These are phyloP conservation scores for Tragelaphus scriptus DNA, from an alignment of 2,113 vertebrate genomes.

Conservation along the genomic window DNA sequence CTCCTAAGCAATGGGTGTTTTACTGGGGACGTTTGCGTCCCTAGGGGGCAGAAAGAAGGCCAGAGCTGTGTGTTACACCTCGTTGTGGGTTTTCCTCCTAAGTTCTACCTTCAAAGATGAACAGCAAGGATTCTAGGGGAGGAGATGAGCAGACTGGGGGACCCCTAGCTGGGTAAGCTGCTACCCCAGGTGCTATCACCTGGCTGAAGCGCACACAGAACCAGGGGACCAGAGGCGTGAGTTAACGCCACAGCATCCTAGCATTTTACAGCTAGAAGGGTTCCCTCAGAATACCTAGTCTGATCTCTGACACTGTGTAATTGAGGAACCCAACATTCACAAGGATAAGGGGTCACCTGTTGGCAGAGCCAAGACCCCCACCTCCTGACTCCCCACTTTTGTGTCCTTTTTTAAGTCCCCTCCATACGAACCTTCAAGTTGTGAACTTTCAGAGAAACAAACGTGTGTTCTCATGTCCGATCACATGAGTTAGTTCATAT, in stretches of 20 bases:
- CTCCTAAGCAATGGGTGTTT: slow-evolving; percentile 83
- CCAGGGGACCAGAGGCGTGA: background rate
- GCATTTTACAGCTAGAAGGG: background rate
- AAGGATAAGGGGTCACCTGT: fast-evolving
- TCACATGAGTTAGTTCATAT: background rate
- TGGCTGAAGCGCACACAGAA: background rate
- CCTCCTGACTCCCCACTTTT: background rate
- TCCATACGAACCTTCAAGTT: background rate
- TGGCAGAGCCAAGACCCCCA: background rate
- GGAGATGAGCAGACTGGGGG: no score
- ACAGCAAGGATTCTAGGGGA: background rate
- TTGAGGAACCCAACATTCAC: background rate
- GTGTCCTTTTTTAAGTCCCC: background rate
- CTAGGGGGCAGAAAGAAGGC: slow-evolving; percentile 63
- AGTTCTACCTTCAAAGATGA: background rate
- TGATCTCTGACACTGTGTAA: fast-evolving
- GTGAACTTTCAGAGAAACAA: background rate
- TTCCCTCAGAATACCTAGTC: background rate
- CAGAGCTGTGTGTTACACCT: fast-evolving
- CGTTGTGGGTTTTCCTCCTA: background rate
- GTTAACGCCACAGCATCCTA: no score
- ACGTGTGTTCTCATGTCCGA: background rate
- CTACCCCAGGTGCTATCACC: no score
- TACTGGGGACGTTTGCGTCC: slow-evolving; percentile 49
- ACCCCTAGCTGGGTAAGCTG: background rate